Conservation (phyloP, 2,113 vertebrate species). For the Synchiropus splendidus region DNA sequence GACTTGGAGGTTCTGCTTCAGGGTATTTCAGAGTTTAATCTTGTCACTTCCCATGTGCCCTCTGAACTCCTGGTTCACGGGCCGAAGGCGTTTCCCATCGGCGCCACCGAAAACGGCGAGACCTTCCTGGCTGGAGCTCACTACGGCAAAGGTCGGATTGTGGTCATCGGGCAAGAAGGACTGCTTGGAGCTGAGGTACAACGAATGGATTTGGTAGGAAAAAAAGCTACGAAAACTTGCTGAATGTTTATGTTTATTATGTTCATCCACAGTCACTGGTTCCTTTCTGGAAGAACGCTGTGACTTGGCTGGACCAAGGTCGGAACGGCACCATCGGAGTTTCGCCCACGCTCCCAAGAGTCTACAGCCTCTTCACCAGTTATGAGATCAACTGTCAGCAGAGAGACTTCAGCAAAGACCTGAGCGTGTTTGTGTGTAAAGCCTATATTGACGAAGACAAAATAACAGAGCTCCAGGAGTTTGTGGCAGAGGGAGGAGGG, state of each 20-base stretch:
- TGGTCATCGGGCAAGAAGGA: slow-evolving; percentile 59
- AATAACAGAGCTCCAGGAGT: slow-evolving; percentile 50
- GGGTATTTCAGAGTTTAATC: slow-evolving; percentile 59
- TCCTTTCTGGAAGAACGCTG: slow-evolving; percentile 55
- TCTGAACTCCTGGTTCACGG: slow-evolving; percentile 67
- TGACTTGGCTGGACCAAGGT: slow-evolving; percentile 67
- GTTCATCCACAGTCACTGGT: slow-evolving; percentile 14
- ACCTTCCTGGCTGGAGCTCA: slow-evolving; percentile 62
- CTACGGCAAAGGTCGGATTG: slow-evolving; percentile 64
- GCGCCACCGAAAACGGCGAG: slow-evolving; percentile 17
- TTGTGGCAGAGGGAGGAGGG: slow-evolving; percentile 76
- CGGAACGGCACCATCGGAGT: slow-evolving; percentile 41
- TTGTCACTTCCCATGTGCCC: slow-evolving; percentile 1
- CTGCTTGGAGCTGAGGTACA: slow-evolving; percentile 35
- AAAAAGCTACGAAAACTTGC: too few species aligned
- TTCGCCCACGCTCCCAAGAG: background rate
- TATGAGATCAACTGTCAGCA: slow-evolving; percentile 15
- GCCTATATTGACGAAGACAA: slow-evolving; percentile 30
- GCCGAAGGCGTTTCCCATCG: slow-evolving; percentile 63
- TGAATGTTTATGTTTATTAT: too few species aligned
- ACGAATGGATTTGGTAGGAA: too few species aligned
- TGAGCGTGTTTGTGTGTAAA: slow-evolving; percentile 28
- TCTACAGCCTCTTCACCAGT: slow-evolving; percentile 1
- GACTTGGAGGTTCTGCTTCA: slow-evolving; percentile 60
- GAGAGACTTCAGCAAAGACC: slow-evolving; percentile 17